phyloP scores from a whole-genome alignment of 2,113 vertebrate species.

The Saguinus midas region DNA sequence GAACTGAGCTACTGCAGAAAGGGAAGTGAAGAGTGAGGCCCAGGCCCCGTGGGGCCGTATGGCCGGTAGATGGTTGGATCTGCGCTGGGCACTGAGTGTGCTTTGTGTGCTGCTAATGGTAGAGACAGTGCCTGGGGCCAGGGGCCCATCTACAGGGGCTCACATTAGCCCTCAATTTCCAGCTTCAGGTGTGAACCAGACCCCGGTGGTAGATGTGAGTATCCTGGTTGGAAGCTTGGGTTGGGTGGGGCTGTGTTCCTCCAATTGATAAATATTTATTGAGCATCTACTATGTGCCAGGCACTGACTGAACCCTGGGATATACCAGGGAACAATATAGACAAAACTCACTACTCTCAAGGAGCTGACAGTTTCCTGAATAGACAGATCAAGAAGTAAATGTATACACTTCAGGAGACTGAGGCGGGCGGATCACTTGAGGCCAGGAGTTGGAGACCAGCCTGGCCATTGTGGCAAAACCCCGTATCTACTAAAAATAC shows the following conservation, averaged over 20 bases:
- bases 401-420: no score
- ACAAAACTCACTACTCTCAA: neutral
- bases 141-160: neutral
- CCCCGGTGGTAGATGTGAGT: slow-evolving; percentile 39
- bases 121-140: neutral
- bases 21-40: neutral
- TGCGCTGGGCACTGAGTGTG: neutral
- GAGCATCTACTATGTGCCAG: neutral
- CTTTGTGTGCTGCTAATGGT: neutral
- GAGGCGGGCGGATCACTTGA: no score
- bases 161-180: neutral
- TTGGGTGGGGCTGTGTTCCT: neutral
- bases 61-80: neutral
- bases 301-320: neutral
- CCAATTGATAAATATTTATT: neutral
- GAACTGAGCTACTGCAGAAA: neutral
- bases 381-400: no score
- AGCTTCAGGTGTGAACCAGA: neutral
- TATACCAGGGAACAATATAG: neutral
- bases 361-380: neutral
- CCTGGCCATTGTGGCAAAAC: no score
- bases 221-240: neutral
- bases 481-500: no score
- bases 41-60: neutral
- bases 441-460: no score